Conservation (phyloP, 2,797 vertebrate genomes). For the Rhincodon typus region DNA sequence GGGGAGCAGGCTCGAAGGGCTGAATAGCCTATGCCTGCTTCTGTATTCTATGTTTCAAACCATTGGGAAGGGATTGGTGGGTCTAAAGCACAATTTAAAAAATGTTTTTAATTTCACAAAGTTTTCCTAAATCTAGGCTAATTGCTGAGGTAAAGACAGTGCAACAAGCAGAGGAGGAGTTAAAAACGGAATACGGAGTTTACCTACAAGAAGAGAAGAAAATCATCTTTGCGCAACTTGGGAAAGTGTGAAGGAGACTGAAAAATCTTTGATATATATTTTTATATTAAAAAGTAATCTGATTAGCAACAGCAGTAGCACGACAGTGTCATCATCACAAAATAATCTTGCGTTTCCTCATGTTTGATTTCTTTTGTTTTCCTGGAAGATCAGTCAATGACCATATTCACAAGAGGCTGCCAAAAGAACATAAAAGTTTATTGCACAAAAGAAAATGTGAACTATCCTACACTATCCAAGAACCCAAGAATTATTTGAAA, state of each 20-base stretch:
- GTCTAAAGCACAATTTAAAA: not conserved
- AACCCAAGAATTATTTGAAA: too few relatives aligned
- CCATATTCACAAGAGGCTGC: too few relatives aligned
- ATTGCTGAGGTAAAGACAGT: conserved; percentile 43
- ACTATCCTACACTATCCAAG: too few relatives aligned
- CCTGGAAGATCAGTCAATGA: too few relatives aligned
- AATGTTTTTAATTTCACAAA: not conserved
- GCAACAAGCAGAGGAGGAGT: conserved; percentile 50
- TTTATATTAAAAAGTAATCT: not conserved
- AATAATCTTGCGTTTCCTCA: not conserved
- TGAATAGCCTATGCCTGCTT: too few relatives aligned
- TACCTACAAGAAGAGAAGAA: conserved; percentile 55
- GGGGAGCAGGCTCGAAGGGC: too few relatives aligned
- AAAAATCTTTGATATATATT: not conserved
- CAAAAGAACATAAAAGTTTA: too few relatives aligned
- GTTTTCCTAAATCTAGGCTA: too few relatives aligned
- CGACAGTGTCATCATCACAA: not conserved
- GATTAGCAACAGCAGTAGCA: not conserved
- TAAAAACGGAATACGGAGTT: conserved; percentile 48
- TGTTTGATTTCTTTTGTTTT: too few relatives aligned
- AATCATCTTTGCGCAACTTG: not conserved
- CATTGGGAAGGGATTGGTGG: not conserved
- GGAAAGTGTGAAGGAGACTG: not conserved
- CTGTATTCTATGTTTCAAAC: too few relatives aligned
- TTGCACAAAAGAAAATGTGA: too few relatives aligned